Conservation (phyloP, 1,140 invertebrate genomes). For the Cotesia vestalis region DNA sequence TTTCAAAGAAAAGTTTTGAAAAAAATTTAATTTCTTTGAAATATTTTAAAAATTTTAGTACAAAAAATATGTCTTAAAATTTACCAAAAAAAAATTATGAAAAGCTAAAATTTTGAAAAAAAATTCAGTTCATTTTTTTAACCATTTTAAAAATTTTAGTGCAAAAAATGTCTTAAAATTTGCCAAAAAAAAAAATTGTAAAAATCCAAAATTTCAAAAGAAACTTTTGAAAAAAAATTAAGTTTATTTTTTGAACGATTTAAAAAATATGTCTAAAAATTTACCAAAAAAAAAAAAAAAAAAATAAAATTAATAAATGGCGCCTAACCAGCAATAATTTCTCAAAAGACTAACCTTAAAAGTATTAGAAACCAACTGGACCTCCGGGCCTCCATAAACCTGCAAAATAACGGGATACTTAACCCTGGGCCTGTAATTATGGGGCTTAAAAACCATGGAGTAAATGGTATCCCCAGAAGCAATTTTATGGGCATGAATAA, state of each 20-base stretch:
- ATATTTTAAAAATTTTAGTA: too few relatives aligned
- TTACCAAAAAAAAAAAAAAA: not conserved
- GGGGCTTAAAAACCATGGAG: constrained; percentile 92
- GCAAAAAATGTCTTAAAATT: not conserved
- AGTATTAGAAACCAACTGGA: constrained; percentile 95
- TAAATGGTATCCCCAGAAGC: constrained; percentile 81
- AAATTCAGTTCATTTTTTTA: too few relatives aligned
- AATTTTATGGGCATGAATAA: constrained; percentile 78
- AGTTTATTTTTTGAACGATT: too few relatives aligned
- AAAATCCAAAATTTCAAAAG: too few relatives aligned
- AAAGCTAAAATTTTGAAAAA: too few relatives aligned
- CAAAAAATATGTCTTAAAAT: too few relatives aligned
- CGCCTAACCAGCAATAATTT: too few relatives aligned
- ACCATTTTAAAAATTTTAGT: not conserved
- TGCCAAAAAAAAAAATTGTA: not conserved
- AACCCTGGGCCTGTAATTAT: constrained; percentile 76
- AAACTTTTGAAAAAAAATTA: too few relatives aligned
- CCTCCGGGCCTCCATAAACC: constrained; percentile 97
- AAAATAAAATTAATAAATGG: too few relatives aligned
- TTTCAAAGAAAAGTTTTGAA: too few relatives aligned
- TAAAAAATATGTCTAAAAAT: not conserved
- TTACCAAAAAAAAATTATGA: too few relatives aligned
- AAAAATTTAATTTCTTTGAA: too few relatives aligned
- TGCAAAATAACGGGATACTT: constrained; percentile 95
- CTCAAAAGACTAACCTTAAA: constrained; percentile 77